A percentile compares a stretch with the other conserved stretches of the same genome.
These are phyloP conservation scores for Rhabditophanes sp. DNA, from an alignment of 2,888 invertebrate genomes.

Conservation along the genomic window DNA sequence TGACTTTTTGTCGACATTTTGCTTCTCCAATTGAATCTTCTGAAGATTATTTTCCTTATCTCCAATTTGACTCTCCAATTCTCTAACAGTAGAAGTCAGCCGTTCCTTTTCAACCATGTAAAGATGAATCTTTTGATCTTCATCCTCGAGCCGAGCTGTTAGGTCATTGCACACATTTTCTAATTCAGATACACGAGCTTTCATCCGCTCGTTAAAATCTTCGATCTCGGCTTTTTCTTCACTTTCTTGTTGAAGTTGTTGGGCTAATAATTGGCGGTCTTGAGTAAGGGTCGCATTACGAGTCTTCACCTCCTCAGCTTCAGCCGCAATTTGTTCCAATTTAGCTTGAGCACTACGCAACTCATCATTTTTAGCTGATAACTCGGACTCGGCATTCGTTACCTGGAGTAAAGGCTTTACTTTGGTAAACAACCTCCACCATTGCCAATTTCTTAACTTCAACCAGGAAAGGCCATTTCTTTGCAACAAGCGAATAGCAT, in stretches of 20 bases:
- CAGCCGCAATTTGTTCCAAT: slow-evolving; percentile 59
- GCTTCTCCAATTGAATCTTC: slow-evolving; percentile 88
- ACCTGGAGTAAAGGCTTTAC: slow-evolving; percentile 78
- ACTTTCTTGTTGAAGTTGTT: slow-evolving; percentile 84
- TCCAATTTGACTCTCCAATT: slow-evolving; percentile 54
- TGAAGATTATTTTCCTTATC: slow-evolving; percentile 91
- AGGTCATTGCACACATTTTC: slow-evolving; percentile 82
- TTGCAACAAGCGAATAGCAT: slow-evolving; percentile 94
- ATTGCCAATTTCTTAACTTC: slow-evolving; percentile 95
- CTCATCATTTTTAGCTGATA: slow-evolving; percentile 91
- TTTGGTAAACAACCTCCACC: slow-evolving; percentile 99
- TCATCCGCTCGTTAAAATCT: no score
- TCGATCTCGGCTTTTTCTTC: slow-evolving; percentile 94
- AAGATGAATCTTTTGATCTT: slow-evolving; percentile 69
- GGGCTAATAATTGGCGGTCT: slow-evolving; percentile 74
- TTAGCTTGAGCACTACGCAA: slow-evolving; percentile 67
- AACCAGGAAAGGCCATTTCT: slow-evolving; percentile 95
- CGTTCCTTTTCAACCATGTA: slow-evolving; percentile 79
- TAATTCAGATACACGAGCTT: no score
- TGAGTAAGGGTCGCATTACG: slow-evolving; percentile 53
- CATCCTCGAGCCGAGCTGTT: slow-evolving; percentile 86
- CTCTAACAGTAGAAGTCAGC: slow-evolving; percentile 37
- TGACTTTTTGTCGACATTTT: slow-evolving; percentile 77
- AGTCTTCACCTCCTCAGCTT: slow-evolving; percentile 50
- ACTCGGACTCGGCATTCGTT: slow-evolving; percentile 95